Conservation (phyloP, 2,888 invertebrate genomes). For the Drosophila anomelani region DNA sequence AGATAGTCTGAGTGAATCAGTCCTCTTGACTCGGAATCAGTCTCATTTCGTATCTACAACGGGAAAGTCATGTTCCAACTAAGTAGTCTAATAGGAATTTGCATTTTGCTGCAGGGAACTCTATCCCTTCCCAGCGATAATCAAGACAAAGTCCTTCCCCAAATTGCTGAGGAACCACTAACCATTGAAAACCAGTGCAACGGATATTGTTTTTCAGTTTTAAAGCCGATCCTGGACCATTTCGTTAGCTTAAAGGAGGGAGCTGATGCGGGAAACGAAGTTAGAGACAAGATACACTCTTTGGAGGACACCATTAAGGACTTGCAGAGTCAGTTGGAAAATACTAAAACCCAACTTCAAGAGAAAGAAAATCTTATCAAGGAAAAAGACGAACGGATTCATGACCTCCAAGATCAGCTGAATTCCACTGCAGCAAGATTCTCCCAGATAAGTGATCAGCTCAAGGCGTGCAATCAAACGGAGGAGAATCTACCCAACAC, state of each 20-base stretch:
- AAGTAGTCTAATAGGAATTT: not conserved
- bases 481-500: not conserved
- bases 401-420: not conserved
- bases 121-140: not conserved
- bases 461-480: not conserved
- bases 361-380: not conserved
- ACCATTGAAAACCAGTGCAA: not conserved
- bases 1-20: not conserved
- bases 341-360: not conserved
- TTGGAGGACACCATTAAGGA: not conserved
- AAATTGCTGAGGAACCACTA: not conserved
- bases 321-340: not conserved
- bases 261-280: not conserved
- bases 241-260: not conserved
- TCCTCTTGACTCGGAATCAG: not conserved
- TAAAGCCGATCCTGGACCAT: slow-evolving; percentile 5
- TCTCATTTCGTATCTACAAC: not conserved
- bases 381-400: not conserved
- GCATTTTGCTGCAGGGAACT: slow-evolving; percentile 1
- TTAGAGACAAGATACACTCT: not conserved
- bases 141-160: not conserved
- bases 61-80: not conserved
- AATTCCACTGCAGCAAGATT: not conserved
- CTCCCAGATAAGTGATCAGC: not conserved
- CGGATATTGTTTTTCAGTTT: slow-evolving; percentile 5